phyloP scores from a whole-genome alignment of 2,888 invertebrate genomes.

The Andrena haemorrhoa region DNA sequence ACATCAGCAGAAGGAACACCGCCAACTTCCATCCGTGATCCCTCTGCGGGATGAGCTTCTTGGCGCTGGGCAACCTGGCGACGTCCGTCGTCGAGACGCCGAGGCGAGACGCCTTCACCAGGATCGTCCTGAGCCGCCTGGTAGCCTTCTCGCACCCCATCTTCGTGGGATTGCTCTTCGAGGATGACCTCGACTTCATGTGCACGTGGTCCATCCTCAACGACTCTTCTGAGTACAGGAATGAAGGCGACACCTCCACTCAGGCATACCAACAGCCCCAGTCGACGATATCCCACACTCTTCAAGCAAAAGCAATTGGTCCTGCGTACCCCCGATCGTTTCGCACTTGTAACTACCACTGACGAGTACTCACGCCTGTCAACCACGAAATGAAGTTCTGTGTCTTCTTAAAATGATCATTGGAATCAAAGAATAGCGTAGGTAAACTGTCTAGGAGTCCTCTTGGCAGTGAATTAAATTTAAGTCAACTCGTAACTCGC shows the following conservation, averaged over 20 bases:
- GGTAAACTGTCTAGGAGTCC: not conserved
- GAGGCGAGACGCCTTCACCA: slow-evolving; percentile 81
- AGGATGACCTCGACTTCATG: slow-evolving; percentile 77
- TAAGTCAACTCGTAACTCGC: not conserved
- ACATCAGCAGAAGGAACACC: slow-evolving; percentile 81
- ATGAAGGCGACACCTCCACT: slow-evolving; percentile 13
- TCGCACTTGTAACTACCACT: not conserved
- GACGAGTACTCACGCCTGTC: not conserved
- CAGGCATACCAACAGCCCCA: slow-evolving; percentile 15
- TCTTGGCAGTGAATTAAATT: not conserved
- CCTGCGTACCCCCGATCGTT: not conserved
- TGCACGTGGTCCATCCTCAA: slow-evolving; percentile 79
- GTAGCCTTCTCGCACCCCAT: slow-evolving; percentile 83
- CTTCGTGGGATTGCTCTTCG: slow-evolving; percentile 79
- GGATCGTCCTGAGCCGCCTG: slow-evolving; percentile 78
- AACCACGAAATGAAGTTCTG: not conserved
- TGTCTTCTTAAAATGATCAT: not conserved
- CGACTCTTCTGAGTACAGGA: not conserved
- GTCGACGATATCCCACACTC: not conserved
- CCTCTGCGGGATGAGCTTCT: slow-evolving; percentile 80
- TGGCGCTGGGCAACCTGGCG: slow-evolving; percentile 79
- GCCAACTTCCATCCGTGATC: slow-evolving; percentile 83
- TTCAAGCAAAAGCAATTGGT: not conserved
- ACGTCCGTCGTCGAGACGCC: slow-evolving; percentile 80
- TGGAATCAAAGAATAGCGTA: not conserved